Conservation (phyloP, 2,797 vertebrate species). For the Alcedo quadribrachys region DNA sequence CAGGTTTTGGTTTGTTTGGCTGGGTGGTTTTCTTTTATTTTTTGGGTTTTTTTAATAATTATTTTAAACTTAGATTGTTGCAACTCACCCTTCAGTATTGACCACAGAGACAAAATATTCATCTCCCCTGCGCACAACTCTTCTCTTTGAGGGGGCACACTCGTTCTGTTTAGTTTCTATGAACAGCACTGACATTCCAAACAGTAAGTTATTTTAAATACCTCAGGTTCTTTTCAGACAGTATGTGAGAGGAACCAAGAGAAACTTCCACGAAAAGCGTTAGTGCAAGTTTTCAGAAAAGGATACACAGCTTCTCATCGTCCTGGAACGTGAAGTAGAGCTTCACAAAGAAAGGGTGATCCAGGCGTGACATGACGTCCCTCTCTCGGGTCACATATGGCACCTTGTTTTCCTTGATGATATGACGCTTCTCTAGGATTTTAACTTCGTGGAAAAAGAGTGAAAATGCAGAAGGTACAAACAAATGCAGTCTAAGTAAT, state of each 20-base stretch:
- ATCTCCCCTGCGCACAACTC: neutral
- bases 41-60: neutral
- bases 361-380: conserved; percentile 96
- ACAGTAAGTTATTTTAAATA: neutral
- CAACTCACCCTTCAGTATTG: neutral
- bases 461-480: conserved; percentile 4
- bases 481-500: neutral
- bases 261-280: neutral
- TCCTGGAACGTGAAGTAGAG: conserved; percentile 99
- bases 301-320: conserved; percentile 99
- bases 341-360: conserved; percentile 98
- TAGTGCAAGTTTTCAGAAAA: conserved; percentile 61
- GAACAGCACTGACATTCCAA: neutral
- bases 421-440: conserved; percentile 98
- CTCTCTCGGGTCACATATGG: conserved; percentile 97
- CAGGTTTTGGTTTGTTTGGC: too few species aligned
- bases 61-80: neutral
- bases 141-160: neutral
- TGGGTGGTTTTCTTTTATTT: too few species aligned
- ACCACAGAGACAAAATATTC: neutral
- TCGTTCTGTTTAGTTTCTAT: neutral
- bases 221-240: neutral
- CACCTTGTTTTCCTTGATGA: conserved; percentile 99
- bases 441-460: conserved; percentile 85
- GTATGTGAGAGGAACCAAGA: neutral